A percentile compares a stretch with the other conserved stretches of the same genome.
These are phyloP conservation scores for Lepidothrix coronata DNA, from an alignment of 2,113 vertebrate species.

Conservation along the genomic window DNA sequence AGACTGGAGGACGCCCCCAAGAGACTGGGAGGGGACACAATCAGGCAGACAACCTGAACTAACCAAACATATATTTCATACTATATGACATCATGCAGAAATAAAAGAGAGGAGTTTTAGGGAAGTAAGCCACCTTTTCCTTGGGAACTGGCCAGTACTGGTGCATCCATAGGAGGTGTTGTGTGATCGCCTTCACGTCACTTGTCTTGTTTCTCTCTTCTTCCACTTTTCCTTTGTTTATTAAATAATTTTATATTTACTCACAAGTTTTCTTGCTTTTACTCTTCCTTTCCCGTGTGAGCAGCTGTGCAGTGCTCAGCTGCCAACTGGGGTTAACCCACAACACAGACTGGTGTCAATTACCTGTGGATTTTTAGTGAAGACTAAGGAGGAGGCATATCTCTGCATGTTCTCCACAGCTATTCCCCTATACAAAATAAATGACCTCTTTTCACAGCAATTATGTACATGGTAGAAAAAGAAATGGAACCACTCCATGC, in stretches of 20 bases:
- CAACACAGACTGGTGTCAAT: background rate
- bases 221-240: background rate
- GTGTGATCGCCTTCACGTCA: rapidly evolving
- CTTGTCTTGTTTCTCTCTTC: background rate
- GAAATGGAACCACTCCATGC: background rate
- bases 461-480: background rate
- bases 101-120: background rate
- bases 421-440: background rate
- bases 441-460: background rate
- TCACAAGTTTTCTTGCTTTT: background rate
- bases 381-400: background rate
- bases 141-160: rapidly evolving
- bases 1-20: rapidly evolving
- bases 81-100: background rate
- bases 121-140: background rate
- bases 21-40: background rate
- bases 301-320: background rate
- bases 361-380: background rate
- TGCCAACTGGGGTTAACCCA: background rate
- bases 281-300: background rate
- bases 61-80: background rate
- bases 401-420: background rate
- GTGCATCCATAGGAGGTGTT: background rate
- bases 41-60: background rate
- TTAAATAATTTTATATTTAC: background rate